phyloP scores from a whole-genome alignment of 2,113 vertebrate species.

The Climacteris rufus region DNA sequence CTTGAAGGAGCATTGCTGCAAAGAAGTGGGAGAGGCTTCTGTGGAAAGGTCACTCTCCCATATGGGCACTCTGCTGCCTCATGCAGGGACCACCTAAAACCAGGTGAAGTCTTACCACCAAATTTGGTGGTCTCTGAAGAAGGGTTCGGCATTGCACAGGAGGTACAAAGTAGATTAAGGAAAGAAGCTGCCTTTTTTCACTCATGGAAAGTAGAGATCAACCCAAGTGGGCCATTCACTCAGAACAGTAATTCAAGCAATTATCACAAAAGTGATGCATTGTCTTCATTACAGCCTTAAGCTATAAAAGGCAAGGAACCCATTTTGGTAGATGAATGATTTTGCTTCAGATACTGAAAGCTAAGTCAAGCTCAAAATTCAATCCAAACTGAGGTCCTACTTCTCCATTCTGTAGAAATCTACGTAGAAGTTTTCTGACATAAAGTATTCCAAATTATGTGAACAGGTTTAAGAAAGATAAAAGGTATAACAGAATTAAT shows the following conservation, averaged over 20 bases:
- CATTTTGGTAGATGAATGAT: conserved; percentile 67
- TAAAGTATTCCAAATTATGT: neutral
- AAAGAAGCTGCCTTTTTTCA: conserved; percentile 54
- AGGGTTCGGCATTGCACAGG: neutral
- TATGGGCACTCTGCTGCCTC: neutral
- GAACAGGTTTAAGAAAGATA: neutral
- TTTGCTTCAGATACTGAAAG: conserved; percentile 69
- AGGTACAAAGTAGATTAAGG: conserved; percentile 38
- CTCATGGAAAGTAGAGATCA: conserved; percentile 48
- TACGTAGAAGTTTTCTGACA: neutral
- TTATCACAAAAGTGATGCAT: conserved; percentile 77
- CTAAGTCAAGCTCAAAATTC: conserved; percentile 67
- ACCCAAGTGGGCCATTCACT: conserved; percentile 70
- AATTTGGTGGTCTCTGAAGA: neutral
- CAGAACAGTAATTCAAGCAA: conserved; percentile 74
- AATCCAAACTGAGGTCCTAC: neutral
- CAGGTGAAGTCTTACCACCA: neutral
- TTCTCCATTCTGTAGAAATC: conserved; percentile 44
- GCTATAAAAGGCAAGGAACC: conserved; percentile 71
- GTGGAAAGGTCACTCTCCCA: neutral
- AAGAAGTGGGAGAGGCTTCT: neutral
- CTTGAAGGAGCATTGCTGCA: neutral
- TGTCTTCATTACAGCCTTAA: conserved; percentile 75
- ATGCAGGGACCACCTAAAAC: neutral
- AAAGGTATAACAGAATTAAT: neutral